These are phyloP conservation scores for Phaetusa simplex DNA, from an alignment of 2,113 vertebrate genomes.

Conservation along the genomic window DNA sequence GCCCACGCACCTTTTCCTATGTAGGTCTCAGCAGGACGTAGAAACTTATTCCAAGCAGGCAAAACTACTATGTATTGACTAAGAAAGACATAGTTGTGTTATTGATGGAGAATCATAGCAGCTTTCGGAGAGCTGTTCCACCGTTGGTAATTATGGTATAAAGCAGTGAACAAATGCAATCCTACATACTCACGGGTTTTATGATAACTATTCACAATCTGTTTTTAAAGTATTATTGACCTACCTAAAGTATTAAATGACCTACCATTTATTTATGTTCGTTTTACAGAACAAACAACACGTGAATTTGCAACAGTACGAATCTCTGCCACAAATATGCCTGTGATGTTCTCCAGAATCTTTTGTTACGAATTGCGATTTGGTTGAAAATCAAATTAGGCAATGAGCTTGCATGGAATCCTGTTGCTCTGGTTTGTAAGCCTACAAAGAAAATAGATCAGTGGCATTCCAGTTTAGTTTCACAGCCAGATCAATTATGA, in stretches of 20 bases:
- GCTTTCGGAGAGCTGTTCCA: not conserved
- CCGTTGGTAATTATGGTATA: not conserved
- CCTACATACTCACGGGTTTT: not conserved
- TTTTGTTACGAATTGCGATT: not conserved
- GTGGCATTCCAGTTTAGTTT: not conserved
- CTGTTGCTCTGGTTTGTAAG: not conserved
- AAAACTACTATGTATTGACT: not conserved
- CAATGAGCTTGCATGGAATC: not conserved
- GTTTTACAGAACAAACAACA: not conserved
- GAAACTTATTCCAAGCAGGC: not conserved
- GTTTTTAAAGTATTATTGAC: not conserved
- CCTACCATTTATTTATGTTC: not conserved
- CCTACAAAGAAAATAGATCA: not conserved
- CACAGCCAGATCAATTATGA: conserved; percentile 2
- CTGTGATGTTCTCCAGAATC: not conserved
- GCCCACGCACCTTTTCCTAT: not conserved
- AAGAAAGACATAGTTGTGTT: not conserved
- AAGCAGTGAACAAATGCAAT: not conserved
- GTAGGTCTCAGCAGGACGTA: not conserved
- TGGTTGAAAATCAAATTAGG: not conserved
- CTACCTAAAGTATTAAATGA: not conserved
- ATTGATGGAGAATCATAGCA: not conserved
- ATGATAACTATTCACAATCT: not conserved
- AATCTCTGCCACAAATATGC: not conserved
- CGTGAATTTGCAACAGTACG: not conserved